Conservation (phyloP, 2,888 invertebrate species). For the Ophonus ardosiacus region DNA sequence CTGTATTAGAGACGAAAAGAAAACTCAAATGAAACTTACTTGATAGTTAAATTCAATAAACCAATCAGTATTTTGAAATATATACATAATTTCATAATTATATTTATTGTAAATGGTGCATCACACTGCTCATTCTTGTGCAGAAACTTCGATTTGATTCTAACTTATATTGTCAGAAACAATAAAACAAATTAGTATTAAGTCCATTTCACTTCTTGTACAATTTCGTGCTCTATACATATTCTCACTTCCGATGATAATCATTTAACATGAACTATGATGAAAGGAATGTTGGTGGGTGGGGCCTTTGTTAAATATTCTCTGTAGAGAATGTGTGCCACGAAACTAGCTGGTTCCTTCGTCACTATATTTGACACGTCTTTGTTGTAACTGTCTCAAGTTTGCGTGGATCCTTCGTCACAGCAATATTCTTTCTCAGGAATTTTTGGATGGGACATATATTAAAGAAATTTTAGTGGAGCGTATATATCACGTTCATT, state of each 20-base stretch:
- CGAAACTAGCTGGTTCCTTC: constrained; percentile 13
- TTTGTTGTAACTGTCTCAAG: constrained; percentile 41
- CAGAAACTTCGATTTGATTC: too few species aligned
- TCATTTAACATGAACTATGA: background rate
- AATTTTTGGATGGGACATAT: constrained; percentile 14
- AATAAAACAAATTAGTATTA: too few species aligned
- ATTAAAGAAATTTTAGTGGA: constrained; percentile 26
- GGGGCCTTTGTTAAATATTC: constrained; percentile 9
- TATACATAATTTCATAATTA: too few species aligned
- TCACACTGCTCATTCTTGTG: too few species aligned
- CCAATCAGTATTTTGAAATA: too few species aligned
- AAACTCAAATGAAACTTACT: too few species aligned
- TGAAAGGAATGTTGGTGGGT: background rate
- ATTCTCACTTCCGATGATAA: background rate
- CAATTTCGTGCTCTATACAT: too few species aligned
- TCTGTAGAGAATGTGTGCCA: constrained; percentile 1
- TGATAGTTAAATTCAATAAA: too few species aligned
- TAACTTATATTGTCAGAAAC: too few species aligned
- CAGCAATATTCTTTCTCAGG: constrained; percentile 5
- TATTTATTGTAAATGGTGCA: too few species aligned
- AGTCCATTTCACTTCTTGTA: too few species aligned
- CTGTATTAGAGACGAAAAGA: too few species aligned
- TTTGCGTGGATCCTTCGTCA: constrained; percentile 23
- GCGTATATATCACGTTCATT: background rate
- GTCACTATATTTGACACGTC: constrained; percentile 25